Conservation (phyloP, 2,888 invertebrate genomes). For the Dryobota labecula region DNA sequence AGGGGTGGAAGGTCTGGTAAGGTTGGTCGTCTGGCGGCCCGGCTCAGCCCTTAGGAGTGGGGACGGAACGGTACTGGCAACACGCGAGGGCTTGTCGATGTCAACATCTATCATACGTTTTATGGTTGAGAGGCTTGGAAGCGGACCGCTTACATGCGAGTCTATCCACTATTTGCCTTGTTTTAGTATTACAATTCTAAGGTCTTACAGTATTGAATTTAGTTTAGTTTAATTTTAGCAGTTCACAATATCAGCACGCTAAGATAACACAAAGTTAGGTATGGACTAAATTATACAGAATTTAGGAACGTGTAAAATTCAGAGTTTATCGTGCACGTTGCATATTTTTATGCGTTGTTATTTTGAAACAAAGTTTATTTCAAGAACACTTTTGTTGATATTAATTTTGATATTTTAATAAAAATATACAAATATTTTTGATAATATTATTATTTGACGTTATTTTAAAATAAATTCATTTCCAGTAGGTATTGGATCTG, state of each 20-base stretch:
- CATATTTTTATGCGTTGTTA: conserved; percentile 1
- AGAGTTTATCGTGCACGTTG: background rate
- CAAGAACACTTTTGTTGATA: background rate
- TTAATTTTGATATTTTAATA: no score
- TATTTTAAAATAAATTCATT: background rate
- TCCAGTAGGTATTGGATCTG: background rate
- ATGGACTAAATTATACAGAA: conserved; percentile 1
- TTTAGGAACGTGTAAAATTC: background rate
- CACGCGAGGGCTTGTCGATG: conserved; percentile 87
- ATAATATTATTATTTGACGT: background rate
- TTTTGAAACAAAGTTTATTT: background rate
- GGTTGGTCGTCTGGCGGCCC: conserved; percentile 72
- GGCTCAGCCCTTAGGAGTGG: conserved; percentile 85
- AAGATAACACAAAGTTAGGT: conserved; percentile 6
- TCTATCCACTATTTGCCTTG: conserved; percentile 73
- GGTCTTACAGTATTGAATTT: conserved; percentile 42
- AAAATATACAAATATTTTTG: no score
- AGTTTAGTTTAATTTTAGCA: conserved; percentile 32
- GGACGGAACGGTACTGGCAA: conserved; percentile 84
- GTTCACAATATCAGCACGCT: background rate
- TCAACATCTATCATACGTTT: conserved; percentile 88
- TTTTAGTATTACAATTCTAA: conserved; percentile 67
- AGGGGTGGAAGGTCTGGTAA: conserved; percentile 74
- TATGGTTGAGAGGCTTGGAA: conserved; percentile 85
- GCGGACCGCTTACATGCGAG: conserved; percentile 85